Conservation (phyloP, 2,888 invertebrate genomes). For the Podotricha telesiphe region DNA sequence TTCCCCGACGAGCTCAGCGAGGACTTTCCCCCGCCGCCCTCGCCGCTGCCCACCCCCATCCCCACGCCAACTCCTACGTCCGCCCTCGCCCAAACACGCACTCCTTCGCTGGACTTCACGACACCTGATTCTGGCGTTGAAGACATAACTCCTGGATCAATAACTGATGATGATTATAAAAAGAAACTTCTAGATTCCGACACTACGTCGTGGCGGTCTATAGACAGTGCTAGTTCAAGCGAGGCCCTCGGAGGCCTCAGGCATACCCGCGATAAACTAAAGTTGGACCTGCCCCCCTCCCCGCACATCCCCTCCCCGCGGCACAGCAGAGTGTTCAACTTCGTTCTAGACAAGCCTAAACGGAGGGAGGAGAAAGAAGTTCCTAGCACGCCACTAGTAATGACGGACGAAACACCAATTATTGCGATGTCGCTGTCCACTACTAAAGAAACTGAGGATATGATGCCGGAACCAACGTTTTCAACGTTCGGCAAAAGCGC, state of each 20-base stretch:
- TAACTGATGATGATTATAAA: constrained; percentile 66
- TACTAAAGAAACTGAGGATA: constrained; percentile 62
- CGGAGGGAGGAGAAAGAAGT: constrained; percentile 50
- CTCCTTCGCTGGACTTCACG: constrained; percentile 75
- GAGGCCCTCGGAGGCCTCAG: constrained; percentile 86
- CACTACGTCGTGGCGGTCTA: constrained; percentile 56
- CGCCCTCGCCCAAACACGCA: constrained; percentile 53
- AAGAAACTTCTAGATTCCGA: constrained; percentile 56
- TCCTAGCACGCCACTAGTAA: constrained; percentile 65
- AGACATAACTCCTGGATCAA: constrained; percentile 82
- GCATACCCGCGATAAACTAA: constrained; percentile 88
- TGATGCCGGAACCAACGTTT: constrained; percentile 78
- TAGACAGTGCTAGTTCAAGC: constrained; percentile 72
- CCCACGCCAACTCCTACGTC: constrained; percentile 44
- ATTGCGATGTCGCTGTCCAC: constrained; percentile 58
- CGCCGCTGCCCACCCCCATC: constrained; percentile 48
- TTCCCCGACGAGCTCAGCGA: constrained; percentile 56
- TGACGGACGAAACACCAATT: constrained; percentile 75
- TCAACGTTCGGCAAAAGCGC: constrained; percentile 84
- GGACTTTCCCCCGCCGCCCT: constrained; percentile 55
- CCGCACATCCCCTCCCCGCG: constrained; percentile 75
- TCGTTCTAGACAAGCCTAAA: constrained; percentile 71
- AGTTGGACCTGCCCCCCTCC: constrained; percentile 86
- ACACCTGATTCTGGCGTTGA: constrained; percentile 86
- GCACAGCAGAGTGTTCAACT: constrained; percentile 73